These are phyloP conservation scores for Turdus rufiventris DNA, from an alignment of 2,113 vertebrate genomes.

Conservation along the genomic window DNA sequence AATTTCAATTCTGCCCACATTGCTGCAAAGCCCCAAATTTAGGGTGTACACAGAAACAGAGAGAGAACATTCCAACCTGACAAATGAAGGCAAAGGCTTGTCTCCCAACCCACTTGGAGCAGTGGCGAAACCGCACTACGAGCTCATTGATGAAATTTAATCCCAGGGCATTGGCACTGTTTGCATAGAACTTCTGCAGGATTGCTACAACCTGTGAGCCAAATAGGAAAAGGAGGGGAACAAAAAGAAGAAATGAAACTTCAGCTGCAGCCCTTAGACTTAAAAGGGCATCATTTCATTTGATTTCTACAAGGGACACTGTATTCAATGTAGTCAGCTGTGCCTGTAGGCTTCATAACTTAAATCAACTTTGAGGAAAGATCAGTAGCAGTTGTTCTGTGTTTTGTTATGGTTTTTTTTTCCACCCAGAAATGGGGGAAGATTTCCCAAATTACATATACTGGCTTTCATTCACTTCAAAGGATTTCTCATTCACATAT, in stretches of 20 bases:
- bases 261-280: not conserved
- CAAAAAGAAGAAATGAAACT: not conserved
- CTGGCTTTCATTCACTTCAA: not conserved
- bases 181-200: conserved; percentile 70
- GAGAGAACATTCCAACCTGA: conserved; percentile 63
- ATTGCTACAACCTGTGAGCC: conserved; percentile 71
- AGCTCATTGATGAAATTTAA: conserved; percentile 72
- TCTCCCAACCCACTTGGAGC: conserved; percentile 76
- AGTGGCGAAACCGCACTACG: conserved; percentile 63
- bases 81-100: conserved; percentile 80
- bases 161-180: conserved; percentile 54
- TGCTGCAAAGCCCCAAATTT: not conserved
- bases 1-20: not conserved
- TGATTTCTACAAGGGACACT: not conserved
- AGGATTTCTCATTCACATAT: not conserved
- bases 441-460: not conserved
- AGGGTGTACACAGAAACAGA: accelerated
- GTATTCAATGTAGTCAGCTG: not conserved
- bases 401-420: not conserved
- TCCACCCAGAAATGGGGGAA: not conserved
- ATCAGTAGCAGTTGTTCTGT: not conserved
- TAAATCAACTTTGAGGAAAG: not conserved
- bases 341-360: not conserved
- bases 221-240: not conserved
- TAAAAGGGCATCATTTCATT: not conserved